Percentiles rank a stretch among this genome's conserved stretches.
Evolutionary conservation across 2,113 vertebrate species (phyloP).

Genomic region (Sturnira hondurensis): DNA sequence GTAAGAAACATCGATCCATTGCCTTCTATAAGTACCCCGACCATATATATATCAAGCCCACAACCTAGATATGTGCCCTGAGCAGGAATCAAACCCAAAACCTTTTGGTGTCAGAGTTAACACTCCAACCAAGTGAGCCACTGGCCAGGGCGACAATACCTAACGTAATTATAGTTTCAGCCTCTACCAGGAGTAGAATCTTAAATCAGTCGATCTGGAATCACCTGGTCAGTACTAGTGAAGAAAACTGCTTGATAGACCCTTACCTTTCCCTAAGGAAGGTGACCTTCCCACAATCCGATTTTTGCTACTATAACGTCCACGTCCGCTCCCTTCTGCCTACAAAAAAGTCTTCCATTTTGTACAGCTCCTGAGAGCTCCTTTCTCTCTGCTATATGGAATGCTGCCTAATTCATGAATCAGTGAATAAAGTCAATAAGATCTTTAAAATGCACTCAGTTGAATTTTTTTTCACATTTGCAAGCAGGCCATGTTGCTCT

Average conservation of each 20-base stretch:
- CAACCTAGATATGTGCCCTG: too few species aligned
- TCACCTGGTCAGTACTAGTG: background rate
- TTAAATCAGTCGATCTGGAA: background rate
- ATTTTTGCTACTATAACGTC: background rate
- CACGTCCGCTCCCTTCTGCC: background rate
- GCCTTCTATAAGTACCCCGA: too few species aligned
- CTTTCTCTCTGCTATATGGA: background rate
- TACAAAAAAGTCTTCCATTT: background rate
- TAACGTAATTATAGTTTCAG: background rate
- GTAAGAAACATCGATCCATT: too few species aligned
- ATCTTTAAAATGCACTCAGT: background rate
- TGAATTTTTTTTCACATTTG: background rate
- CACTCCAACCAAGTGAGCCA: too few species aligned
- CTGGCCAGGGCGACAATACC: background rate
- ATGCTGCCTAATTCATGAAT: background rate
- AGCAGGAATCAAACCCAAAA: too few species aligned
- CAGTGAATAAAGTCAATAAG: background rate
- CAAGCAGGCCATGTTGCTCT: background rate
- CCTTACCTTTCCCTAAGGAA: background rate
- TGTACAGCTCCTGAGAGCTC: background rate
- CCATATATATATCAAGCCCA: too few species aligned
- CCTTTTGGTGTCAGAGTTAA: too few species aligned
- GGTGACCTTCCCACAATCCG: background rate
- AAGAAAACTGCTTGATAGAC: too few species aligned
- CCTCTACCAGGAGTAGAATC: background rate